Evolutionary conservation across 2,113 vertebrate genomes (phyloP).

Genomic region (Passerina amoena): DNA sequence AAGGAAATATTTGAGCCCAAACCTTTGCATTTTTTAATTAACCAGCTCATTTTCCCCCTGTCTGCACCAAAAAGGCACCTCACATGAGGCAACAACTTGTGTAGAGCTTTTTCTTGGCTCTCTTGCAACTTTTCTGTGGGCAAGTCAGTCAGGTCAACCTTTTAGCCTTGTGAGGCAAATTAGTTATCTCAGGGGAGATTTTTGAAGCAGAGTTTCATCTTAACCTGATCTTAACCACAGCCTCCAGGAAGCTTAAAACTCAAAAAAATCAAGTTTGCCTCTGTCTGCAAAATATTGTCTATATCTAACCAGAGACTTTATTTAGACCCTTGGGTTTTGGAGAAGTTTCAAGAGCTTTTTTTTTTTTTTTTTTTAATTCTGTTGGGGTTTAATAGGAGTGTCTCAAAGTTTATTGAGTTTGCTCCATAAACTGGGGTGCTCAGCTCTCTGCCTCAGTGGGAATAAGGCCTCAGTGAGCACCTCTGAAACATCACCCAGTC

Average conservation of each 20-base stretch:
- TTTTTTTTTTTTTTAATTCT: not conserved
- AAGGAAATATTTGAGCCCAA: not conserved
- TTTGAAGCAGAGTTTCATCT: not conserved
- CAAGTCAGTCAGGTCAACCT: not conserved
- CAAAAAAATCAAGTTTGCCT: not conserved
- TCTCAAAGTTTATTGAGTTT: not conserved
- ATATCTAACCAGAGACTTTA: not conserved
- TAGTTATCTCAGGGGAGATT: not conserved
- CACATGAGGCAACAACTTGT: not conserved
- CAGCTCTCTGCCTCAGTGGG: not conserved
- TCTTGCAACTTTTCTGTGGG: not conserved
- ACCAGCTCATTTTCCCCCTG: not conserved
- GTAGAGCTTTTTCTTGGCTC: not conserved
- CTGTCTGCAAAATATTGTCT: not conserved
- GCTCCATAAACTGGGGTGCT: not conserved
- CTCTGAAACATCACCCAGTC: not conserved
- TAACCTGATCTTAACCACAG: slow-evolving; percentile 19
- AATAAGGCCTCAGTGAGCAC: not conserved
- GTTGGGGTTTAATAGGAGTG: not conserved
- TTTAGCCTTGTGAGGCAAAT: not conserved
- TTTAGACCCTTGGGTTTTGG: not conserved
- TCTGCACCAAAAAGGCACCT: not conserved
- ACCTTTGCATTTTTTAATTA: not conserved
- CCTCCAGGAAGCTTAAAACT: slow-evolving; percentile 11
- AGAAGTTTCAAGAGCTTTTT: not conserved